phyloP scores from a whole-genome alignment of 2,888 invertebrate species.

The Spialia ferax region DNA sequence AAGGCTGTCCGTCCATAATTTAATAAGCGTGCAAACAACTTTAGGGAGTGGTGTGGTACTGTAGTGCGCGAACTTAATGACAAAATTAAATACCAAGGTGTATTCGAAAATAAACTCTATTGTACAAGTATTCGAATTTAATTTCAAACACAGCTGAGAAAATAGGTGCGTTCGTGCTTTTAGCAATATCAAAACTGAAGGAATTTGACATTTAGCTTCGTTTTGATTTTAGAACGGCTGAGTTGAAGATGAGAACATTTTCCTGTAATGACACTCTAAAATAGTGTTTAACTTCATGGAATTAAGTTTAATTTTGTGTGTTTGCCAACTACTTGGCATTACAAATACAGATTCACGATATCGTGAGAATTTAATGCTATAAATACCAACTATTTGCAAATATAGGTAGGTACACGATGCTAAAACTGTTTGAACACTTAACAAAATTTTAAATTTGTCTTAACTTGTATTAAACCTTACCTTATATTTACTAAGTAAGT shows the following conservation, averaged over 20 bases:
- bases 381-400: not conserved
- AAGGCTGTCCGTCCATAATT: conserved; percentile 1
- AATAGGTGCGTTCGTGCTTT: not conserved
- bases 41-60: not conserved
- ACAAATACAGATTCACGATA: not conserved
- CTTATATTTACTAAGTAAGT: not conserved
- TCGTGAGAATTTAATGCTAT: not conserved
- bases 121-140: not conserved
- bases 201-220: conserved; percentile 9
- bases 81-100: not conserved
- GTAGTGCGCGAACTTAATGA: not conserved
- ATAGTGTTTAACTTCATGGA: not conserved
- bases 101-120: not conserved
- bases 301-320: not conserved
- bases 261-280: not conserved
- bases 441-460: too few relatives aligned
- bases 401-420: not conserved
- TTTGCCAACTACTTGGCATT: not conserved
- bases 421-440: too few relatives aligned
- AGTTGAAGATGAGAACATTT: conserved; percentile 1
- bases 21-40: conserved; percentile 4
- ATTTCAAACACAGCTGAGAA: not conserved
- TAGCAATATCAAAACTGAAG: not conserved
- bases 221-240: conserved; percentile 4
- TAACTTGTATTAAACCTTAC: too few relatives aligned